Conservation (phyloP, 2,113 vertebrate species). For the Pygoscelis adeliae region DNA sequence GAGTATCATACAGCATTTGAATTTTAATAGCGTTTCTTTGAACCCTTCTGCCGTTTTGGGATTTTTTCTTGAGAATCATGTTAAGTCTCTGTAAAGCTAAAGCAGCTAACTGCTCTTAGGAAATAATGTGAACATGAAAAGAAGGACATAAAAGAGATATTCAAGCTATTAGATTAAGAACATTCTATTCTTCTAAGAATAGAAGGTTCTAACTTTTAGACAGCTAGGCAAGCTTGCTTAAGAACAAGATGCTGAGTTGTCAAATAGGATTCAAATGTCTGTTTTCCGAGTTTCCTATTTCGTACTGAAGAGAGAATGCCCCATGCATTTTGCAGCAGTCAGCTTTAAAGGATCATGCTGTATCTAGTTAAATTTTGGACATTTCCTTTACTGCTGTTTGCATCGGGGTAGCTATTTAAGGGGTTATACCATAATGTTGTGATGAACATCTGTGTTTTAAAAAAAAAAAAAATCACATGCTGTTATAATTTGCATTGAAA, state of each 20-base stretch:
- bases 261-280: not conserved
- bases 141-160: not conserved
- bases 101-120: not conserved
- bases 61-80: not conserved
- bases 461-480: not conserved
- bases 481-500: not conserved
- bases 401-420: not conserved
- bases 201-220: not conserved
- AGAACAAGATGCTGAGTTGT: not conserved
- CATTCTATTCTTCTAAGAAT: not conserved
- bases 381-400: not conserved
- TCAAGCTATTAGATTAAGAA: not conserved
- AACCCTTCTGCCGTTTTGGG: not conserved
- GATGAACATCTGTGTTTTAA: not conserved
- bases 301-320: not conserved
- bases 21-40: not conserved
- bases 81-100: not conserved
- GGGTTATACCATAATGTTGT: not conserved
- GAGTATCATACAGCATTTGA: not conserved
- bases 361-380: not conserved
- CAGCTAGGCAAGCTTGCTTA: not conserved
- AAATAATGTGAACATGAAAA: not conserved
- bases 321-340: not conserved
- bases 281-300: not conserved
- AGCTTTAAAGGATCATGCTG: not conserved